Evolutionary conservation across 2,888 invertebrate genomes (phyloP), one percentile per base, ranked within the genome.

Genomic region (Scaptomyza parva): DNA sequence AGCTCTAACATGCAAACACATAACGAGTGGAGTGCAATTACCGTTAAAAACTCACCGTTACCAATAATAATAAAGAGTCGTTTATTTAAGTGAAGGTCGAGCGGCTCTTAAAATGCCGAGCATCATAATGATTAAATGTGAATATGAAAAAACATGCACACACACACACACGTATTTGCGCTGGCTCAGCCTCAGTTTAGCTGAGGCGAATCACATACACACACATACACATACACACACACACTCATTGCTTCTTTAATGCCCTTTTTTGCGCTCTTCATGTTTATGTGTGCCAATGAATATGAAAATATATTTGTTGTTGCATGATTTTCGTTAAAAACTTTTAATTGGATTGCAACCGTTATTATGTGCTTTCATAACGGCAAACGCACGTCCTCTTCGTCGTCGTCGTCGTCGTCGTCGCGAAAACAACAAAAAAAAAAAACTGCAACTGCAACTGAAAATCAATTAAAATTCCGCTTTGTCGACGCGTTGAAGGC

Each of bases 301-400:
- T 80, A 83, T 80, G 79, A 79, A 80, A 82, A 76, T 79, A 69
- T 59, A 64, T 37, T 41, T 58, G 39, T 39, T 55, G 47, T 39
- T 55, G 35, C 28, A 51, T 54, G 55, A 76, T 83, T 79, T 63
- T 52, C 53, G 84, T 61, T 73, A 66, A 80, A 85, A 82, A 86
- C 55, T 82, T 82, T 84, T 84, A 82, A 82, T 82, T 82, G 81
- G 85, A 82, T 82, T 86, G 87, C 78, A 64, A 76, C 54, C 81
- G 67, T 66, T 86, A 86, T 86, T 80, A 84, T 85, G 76, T 85
- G 76, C 78, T 77, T 78, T 75, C 69, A 80, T 71, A 67, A 77
- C 67, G 78, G 47, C 57, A 33, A 55, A 59, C 47, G 65, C 59
- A 30, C 43, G 54, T 61, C 47, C 71, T 59, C 62, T 62, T 44